Evolutionary conservation across 2,888 invertebrate species (phyloP).

Genomic region (Caenorhabditis afra): DNA sequence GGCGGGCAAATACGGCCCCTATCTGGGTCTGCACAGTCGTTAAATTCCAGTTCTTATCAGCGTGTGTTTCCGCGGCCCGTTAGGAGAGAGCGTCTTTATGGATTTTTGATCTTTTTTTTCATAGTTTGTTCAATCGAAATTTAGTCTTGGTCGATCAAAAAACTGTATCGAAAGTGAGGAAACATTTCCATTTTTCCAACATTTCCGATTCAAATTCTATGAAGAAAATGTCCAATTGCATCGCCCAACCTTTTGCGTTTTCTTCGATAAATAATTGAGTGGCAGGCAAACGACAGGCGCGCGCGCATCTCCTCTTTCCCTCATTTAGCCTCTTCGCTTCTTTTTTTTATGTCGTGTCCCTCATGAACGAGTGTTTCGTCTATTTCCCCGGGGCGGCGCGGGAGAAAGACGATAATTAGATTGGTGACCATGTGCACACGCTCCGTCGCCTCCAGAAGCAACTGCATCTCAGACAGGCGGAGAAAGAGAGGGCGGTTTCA

Average conservation of each 20-base stretch:
- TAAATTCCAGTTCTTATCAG: conserved; percentile 48
- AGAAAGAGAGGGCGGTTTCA: no score
- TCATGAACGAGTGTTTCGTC: conserved; percentile 45
- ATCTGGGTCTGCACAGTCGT: conserved; percentile 20
- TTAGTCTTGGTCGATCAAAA: neutral
- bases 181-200: conserved; percentile 7
- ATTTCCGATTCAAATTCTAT: conserved; percentile 16
- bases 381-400: conserved; percentile 10
- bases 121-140: conserved; percentile 5
- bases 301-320: conserved; percentile 21
- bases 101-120: conserved; percentile 28
- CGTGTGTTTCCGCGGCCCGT: neutral
- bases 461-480: conserved; percentile 5
- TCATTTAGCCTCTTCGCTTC: conserved; percentile 6
- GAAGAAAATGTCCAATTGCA: conserved; percentile 14
- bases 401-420: conserved; percentile 48
- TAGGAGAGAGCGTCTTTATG: conserved; percentile 10
- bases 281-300: conserved; percentile 1
- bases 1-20: conserved; percentile 27
- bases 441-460: conserved; percentile 18
- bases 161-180: no score
- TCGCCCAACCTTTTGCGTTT: conserved; percentile 9
- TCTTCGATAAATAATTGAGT: conserved; percentile 51
- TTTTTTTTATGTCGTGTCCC: conserved; percentile 32
- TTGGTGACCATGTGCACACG: conserved; percentile 32